phyloP scores from a whole-genome alignment of 2,113 vertebrate genomes.

The Stegostoma tigrinum region DNA sequence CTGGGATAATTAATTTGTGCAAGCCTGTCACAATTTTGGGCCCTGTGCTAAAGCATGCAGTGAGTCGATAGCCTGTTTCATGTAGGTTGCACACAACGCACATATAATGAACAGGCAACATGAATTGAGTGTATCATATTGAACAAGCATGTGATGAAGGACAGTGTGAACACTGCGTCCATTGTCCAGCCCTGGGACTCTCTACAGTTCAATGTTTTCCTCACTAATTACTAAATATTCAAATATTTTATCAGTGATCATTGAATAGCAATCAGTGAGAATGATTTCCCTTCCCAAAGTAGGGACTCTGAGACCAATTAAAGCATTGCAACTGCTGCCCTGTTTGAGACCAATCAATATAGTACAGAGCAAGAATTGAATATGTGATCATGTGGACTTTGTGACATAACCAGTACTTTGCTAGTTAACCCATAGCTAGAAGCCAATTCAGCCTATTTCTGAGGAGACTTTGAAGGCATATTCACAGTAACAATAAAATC shows the following conservation, averaged over 20 bases:
- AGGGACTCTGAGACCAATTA: not conserved
- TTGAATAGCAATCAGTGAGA: not conserved
- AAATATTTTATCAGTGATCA: not conserved
- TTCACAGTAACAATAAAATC: not conserved
- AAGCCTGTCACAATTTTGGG: not conserved
- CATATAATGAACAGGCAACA: not conserved
- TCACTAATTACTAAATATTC: not conserved
- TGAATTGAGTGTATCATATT: not conserved
- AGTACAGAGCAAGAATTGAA: not conserved
- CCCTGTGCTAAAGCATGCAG: not conserved
- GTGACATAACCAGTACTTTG: not conserved
- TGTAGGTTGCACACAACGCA: not conserved
- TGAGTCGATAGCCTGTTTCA: not conserved
- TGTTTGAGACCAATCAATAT: not conserved
- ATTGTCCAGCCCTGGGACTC: not conserved
- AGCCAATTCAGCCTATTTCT: not conserved
- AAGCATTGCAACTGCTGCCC: not conserved
- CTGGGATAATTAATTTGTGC: not conserved
- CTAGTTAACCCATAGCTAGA: not conserved
- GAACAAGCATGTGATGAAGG: not conserved
- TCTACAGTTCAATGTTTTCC: not conserved
- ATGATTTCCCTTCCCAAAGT: not conserved
- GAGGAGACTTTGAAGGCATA: not conserved
- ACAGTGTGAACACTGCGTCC: not conserved
- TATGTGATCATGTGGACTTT: not conserved